Conservation (phyloP, 2,888 invertebrate species). For the Ochlodes sylvanus region DNA sequence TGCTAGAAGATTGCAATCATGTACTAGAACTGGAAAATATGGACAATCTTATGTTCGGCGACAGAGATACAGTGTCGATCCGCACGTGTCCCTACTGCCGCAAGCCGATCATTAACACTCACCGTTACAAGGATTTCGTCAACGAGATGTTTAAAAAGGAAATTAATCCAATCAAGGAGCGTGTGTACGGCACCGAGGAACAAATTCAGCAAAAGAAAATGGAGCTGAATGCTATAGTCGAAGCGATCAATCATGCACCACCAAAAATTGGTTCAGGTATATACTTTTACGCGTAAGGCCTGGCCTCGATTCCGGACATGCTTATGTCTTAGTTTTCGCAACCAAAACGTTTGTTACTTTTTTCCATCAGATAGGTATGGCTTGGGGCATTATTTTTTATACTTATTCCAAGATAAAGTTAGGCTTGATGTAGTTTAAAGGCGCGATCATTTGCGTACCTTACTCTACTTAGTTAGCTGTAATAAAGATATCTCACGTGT, state of each 20-base stretch:
- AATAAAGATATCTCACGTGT: no score
- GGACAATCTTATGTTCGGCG: slow-evolving; percentile 68
- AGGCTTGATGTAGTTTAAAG: no score
- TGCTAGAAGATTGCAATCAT: slow-evolving; percentile 82
- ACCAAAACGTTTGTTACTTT: no score
- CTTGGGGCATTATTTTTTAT: no score
- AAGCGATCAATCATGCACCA: neutral
- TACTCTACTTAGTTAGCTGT: no score
- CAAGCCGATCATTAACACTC: slow-evolving; percentile 82
- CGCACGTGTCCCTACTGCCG: slow-evolving; percentile 85
- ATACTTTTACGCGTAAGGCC: no score
- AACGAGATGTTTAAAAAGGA: slow-evolving; percentile 65
- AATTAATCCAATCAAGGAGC: slow-evolving; percentile 71
- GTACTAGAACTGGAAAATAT: slow-evolving; percentile 74
- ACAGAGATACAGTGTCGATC: slow-evolving; percentile 61
- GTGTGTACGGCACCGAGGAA: slow-evolving; percentile 62
- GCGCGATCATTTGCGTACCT: no score
- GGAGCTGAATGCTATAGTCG: neutral
- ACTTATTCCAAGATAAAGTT: no score
- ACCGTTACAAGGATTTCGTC: slow-evolving; percentile 83
- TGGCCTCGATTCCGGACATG: no score
- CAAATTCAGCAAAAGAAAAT: slow-evolving; percentile 9
- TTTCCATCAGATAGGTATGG: no score
- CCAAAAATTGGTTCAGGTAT: neutral
- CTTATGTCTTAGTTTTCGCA: no score